Base-by-base conservation (phyloP, 2,888 invertebrate species). In the Meteorus colon region DNA sequence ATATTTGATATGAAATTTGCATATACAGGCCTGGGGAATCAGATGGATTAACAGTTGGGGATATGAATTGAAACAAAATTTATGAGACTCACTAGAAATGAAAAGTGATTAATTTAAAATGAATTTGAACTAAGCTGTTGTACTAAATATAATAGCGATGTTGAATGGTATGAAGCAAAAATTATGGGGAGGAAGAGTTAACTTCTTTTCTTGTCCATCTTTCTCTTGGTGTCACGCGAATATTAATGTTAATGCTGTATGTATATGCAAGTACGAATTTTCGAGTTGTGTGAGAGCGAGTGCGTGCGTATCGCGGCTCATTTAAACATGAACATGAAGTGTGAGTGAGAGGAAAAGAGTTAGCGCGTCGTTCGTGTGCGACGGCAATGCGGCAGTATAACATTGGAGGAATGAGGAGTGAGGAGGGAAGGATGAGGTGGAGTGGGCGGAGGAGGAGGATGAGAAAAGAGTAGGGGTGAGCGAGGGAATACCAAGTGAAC, bases 341-440 rank as follows among this genome's bases (percentile, higher is more conserved):
- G 14, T 12, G 24, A 69, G 55, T 19, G 60, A 67, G 74, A 74
- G 45, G 63, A 31, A 73, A 63, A 51, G 77, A 59, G 76, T 65
- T 45, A 27, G 51, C 19, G 70, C 29, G 73, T 12, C 27, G 24
- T 68, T 29, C 8, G 16, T 68, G 29, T 68, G 27, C 31, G 45
- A 31, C 31, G 14, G 27, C n/a, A 34, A 31, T 31, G 55, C n/a
- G 19, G 59, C 24, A 24, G 8, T 41, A 24, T 34, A 37, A 59
- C 14, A n/a, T 19, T 24, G 67, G 45, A 51, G 55, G 72, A 75
- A 72, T 65, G 62, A 66, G 65, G 12, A 41, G 12, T 0, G 6
- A 41, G 41, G 12, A 8, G 69, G 41, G 41, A n/a, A 34, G 19
- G 34, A 12, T 60, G 55, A 45, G 75, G 27, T 34, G 29, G 27